Evolutionary conservation across 2,888 invertebrate genomes (phyloP).

Genomic region (Iselma pallidipennis): DNA sequence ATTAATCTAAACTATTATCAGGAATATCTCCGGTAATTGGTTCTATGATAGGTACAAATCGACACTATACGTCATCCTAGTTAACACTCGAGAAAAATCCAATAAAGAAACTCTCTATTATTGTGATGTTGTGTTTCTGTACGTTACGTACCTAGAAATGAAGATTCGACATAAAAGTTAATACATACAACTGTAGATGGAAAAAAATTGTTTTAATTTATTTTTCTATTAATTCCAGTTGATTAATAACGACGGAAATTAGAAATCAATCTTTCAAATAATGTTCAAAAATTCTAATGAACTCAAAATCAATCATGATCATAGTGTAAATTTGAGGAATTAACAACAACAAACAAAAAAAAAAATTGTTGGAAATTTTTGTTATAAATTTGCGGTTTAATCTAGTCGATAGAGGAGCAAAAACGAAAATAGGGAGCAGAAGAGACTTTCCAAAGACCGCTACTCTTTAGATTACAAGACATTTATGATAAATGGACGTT

Average conservation of each 20-base stretch:
- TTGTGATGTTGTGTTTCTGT: background rate
- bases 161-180: too few relatives aligned
- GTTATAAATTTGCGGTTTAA: background rate
- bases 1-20: conserved; percentile 46
- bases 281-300: too few relatives aligned
- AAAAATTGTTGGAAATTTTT: too few relatives aligned
- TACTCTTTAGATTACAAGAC: conserved; percentile 30
- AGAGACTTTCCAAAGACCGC: conserved; percentile 30
- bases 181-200: too few relatives aligned
- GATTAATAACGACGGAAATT: background rate
- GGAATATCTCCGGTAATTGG: conserved; percentile 48
- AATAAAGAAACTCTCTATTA: background rate
- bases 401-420: background rate
- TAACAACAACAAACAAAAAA: background rate
- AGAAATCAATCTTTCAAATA: background rate
- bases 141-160: too few relatives aligned
- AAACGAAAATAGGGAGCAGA: conserved; percentile 24
- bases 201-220: background rate
- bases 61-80: conserved; percentile 43
- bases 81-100: conserved; percentile 11
- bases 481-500: conserved; percentile 54
- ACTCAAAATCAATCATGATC: background rate
- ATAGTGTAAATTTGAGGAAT: background rate
- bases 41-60: conserved; percentile 47
- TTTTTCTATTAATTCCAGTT: background rate